Percentiles rank a stretch among this genome's conserved stretches.
These are phyloP conservation scores for Hystrix cristata DNA, from an alignment of 2,113 vertebrate genomes.

Conservation along the genomic window DNA sequence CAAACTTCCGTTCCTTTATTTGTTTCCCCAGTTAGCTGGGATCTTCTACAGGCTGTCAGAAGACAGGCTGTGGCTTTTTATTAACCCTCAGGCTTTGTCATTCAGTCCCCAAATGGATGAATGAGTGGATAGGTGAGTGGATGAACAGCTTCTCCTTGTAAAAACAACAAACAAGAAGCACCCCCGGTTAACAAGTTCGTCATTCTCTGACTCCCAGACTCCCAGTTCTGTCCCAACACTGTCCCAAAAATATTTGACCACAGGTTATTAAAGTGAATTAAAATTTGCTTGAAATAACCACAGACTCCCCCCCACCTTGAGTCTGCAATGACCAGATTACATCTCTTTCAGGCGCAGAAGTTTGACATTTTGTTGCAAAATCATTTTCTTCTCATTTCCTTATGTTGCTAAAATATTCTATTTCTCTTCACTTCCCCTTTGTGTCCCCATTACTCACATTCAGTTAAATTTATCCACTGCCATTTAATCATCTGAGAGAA, in stretches of 20 bases:
- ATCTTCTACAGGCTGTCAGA: neutral
- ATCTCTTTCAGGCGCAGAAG: conserved; percentile 79
- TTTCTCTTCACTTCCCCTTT: conserved; percentile 80
- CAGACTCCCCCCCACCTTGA: conserved; percentile 26
- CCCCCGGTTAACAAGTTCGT: no score
- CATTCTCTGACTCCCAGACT: conserved; percentile 18
- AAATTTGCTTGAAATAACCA: conserved; percentile 75
- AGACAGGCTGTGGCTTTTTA: neutral
- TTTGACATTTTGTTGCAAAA: conserved; percentile 82
- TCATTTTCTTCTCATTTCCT: conserved; percentile 85
- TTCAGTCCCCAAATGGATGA: neutral
- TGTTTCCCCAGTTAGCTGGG: neutral
- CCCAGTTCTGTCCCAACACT: neutral
- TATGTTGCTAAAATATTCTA: conserved; percentile 84
- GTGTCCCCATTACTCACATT: conserved; percentile 82
- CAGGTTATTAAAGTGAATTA: conserved; percentile 76
- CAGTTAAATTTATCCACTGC: conserved; percentile 82
- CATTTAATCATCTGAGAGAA: conserved; percentile 79
- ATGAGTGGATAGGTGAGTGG: neutral
- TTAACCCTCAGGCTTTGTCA: conserved; percentile 24
- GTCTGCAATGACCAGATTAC: conserved; percentile 74
- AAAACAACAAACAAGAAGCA: conserved; percentile 37
- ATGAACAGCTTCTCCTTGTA: neutral
- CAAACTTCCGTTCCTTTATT: neutral
- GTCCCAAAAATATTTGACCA: conserved; percentile 40